Evolutionary conservation across 2,888 invertebrate species (phyloP), one percentile per base, ranked within the genome.

Genomic region (Lamellibrachia satsuma): DNA sequence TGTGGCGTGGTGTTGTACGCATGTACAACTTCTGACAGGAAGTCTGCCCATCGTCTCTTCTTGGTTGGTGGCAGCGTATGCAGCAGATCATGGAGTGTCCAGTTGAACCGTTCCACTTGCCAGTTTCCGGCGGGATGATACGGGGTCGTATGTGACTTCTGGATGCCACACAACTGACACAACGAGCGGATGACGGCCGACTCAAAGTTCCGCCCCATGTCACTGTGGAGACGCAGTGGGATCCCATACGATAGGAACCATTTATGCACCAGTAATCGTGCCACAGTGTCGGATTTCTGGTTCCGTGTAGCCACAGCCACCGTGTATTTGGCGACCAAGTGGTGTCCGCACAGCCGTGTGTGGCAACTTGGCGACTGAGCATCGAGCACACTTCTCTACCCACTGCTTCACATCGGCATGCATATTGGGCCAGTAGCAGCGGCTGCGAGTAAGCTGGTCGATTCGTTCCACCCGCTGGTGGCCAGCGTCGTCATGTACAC

Each of bases 71-170:
- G 90, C 51, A 94, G 90, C 6, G 93, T 91, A 11, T 93, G 90
- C 11, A 94, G 75, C 22, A 93, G 57, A 57, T 94, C 92, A 55
- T 94, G 94, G 92, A 94, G 60, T 15, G 93, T 94, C 11, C 93
- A n/a, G 92, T 94, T 94, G 60, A 92, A 93, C 11, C 93, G 92
- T 52, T 93, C 93, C 52, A 52, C n/a, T 90, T 91, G 92, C 8
- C 57, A 91, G 90, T 93, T 93, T 9, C 93, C 93, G 39, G 39
- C 39, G 39, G 39, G 39, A 39, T 39, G 39, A 39, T 39, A 39
- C 1, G 9, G 55, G 7, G 55, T 55, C 55, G 55, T 55, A 9
- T 55, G 55, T 9, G 55, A 55, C 9, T 91, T 93, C 90, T 7
- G 93, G 93, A 39, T 93, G 90, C 15, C 92, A 93, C 0, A 93